phyloP scores from a whole-genome alignment of 2,797 vertebrate species.

The Scolopax rusticola region DNA sequence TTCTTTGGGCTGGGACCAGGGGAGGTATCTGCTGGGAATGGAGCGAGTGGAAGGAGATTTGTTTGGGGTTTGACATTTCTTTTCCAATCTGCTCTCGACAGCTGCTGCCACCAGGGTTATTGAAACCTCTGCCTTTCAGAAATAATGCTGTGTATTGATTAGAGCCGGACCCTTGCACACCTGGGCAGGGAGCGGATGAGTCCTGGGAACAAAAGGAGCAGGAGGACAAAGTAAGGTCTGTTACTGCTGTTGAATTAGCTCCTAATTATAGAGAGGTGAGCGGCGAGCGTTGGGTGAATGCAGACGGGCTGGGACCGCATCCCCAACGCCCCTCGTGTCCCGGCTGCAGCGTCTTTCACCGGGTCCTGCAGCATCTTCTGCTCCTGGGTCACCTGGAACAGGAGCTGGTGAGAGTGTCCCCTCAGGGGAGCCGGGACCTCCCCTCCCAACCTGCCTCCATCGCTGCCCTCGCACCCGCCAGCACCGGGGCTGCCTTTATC shows the following conservation, averaged over 20 bases:
- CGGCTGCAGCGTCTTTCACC: accelerated
- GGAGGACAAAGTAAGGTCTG: neutral
- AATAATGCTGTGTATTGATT: neutral
- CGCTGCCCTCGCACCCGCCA: accelerated
- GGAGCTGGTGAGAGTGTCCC: neutral
- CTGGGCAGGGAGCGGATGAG: neutral
- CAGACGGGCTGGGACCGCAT: neutral
- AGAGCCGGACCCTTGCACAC: neutral
- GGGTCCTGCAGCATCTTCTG: neutral
- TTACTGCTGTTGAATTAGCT: neutral
- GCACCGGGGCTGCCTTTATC: neutral
- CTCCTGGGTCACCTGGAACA: neutral
- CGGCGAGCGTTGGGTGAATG: accelerated
- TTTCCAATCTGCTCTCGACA: neutral
- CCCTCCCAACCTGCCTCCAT: neutral
- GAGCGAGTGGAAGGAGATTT: neutral
- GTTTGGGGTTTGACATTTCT: accelerated
- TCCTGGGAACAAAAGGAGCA: neutral
- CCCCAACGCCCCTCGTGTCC: accelerated
- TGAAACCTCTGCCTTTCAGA: neutral
- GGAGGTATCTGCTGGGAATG: neutral
- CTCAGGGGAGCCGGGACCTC: accelerated
- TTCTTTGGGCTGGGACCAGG: accelerated
- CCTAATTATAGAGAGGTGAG: neutral
- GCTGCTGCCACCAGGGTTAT: accelerated